Evolutionary conservation across 2,113 vertebrate genomes (phyloP).

Genomic region (Apeltes quadracus): DNA sequence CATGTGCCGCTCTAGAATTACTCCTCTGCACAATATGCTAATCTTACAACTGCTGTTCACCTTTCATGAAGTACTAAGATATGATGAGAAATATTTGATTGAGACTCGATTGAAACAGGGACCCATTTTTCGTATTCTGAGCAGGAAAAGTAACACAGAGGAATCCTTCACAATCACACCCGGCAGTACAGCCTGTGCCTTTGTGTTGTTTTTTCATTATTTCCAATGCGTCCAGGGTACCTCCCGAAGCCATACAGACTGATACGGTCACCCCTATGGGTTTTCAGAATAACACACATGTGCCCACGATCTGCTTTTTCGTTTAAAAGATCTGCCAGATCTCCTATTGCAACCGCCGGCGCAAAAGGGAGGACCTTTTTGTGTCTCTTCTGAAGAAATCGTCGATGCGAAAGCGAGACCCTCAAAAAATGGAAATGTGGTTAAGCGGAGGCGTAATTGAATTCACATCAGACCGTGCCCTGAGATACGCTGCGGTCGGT

Average conservation of each 20-base stretch:
- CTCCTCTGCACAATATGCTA: slow-evolving; percentile 6
- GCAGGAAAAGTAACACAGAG: slow-evolving; percentile 14
- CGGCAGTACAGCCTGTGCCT: slow-evolving; percentile 22
- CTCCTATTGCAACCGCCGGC: slow-evolving; percentile 43
- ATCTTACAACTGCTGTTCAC: slow-evolving; percentile 20
- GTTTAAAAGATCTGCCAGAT: slow-evolving; percentile 45
- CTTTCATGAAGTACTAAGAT: background rate
- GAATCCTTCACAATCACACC: slow-evolving; percentile 26
- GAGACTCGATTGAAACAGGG: background rate
- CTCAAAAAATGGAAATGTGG: slow-evolving; percentile 24
- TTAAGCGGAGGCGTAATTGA: slow-evolving; percentile 27
- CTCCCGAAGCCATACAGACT: slow-evolving; percentile 39
- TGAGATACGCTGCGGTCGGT: slow-evolving; percentile 7
- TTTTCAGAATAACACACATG: slow-evolving; percentile 56
- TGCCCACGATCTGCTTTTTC: slow-evolving; percentile 50
- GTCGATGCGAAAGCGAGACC: slow-evolving; percentile 25
- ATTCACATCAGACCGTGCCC: slow-evolving; percentile 17
- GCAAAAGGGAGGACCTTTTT: slow-evolving; percentile 37
- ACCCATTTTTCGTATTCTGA: slow-evolving; percentile 8
- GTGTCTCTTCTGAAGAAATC: slow-evolving; percentile 29
- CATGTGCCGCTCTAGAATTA: slow-evolving; percentile 27
- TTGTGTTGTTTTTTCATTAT: slow-evolving; percentile 36
- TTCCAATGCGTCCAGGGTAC: slow-evolving; percentile 11
- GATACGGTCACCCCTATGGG: slow-evolving; percentile 35
- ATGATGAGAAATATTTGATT: background rate